These are phyloP conservation scores for Drosophila hydei DNA, from an alignment of 1,140 invertebrate genomes.

Conservation along the genomic window DNA sequence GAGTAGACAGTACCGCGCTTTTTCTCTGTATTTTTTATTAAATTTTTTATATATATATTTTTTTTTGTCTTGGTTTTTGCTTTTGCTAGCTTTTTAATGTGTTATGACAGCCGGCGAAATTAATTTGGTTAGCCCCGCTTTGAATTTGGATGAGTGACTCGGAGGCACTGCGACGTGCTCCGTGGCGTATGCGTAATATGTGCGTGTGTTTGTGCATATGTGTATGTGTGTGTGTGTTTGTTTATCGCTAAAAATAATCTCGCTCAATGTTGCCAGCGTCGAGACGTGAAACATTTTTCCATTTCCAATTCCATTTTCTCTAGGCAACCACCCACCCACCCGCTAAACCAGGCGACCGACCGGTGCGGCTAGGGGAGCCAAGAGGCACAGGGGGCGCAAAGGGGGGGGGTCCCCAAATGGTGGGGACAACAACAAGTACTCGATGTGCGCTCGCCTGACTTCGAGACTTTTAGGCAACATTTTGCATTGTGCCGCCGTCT, in stretches of 20 bases:
- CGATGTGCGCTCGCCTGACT: constrained; percentile 5
- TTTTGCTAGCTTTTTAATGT: constrained; percentile 45
- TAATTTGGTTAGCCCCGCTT: constrained; percentile 40
- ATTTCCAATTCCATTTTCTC: constrained; percentile 40
- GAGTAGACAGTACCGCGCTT: constrained; percentile 4
- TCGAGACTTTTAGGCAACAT: constrained; percentile 25
- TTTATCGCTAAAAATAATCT: constrained; percentile 49
- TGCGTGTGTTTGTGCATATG: constrained; percentile 2
- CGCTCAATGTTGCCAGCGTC: constrained; percentile 35
- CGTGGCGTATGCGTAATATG: constrained; percentile 63
- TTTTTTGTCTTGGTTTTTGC: constrained; percentile 4
- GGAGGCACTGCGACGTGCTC: constrained; percentile 37
- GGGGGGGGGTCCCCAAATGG: constrained; percentile 2
- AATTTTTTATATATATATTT: not conserved
- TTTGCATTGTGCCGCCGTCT: constrained; percentile 38
- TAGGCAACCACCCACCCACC: constrained; percentile 6
- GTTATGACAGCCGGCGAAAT: constrained; percentile 52
- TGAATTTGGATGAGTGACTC: constrained; percentile 47
- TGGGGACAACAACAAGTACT: constrained; percentile 26
- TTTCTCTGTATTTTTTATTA: constrained; percentile 4
- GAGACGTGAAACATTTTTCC: constrained; percentile 37
- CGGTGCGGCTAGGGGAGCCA: not conserved
- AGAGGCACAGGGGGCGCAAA: not conserved
- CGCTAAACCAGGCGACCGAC: not conserved
- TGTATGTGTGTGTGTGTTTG: constrained; percentile 18